Conservation (phyloP, 2,113 vertebrate genomes). For the Alouatta palliata region DNA sequence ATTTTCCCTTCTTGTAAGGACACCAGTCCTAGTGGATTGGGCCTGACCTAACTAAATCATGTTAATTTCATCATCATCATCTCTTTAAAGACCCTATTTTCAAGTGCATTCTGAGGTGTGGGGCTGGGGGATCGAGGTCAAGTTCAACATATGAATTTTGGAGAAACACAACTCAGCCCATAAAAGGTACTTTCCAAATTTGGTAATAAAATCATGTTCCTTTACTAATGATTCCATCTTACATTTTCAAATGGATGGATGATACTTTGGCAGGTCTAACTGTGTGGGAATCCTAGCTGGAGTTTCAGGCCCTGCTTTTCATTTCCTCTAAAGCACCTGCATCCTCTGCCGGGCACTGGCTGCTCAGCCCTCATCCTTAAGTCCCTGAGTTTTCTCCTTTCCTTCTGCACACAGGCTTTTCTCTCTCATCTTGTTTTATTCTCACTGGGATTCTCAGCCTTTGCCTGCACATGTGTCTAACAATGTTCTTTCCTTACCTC, state of each 20-base stretch:
- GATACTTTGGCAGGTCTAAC: not conserved
- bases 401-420: fast-evolving
- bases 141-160: not conserved
- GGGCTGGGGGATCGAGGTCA: not conserved
- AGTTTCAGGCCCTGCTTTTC: not conserved
- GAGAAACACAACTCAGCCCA: not conserved
- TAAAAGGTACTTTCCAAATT: not conserved
- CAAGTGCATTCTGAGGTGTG: not conserved
- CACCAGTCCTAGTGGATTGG: fast-evolving
- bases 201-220: not conserved
- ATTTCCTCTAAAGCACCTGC: not conserved
- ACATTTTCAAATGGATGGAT: not conserved
- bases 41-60: not conserved
- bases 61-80: not conserved
- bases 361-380: not conserved
- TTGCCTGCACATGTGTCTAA: not conserved
- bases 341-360: not conserved
- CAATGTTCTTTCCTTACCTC: not conserved
- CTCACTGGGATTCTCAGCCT: not conserved
- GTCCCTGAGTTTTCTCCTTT: not conserved
- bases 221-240: not conserved
- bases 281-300: not conserved
- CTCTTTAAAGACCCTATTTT: not conserved
- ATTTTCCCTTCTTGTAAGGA: not conserved
- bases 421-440: not conserved